Evolutionary conservation across 2,113 vertebrate species (phyloP).

Genomic region (Anarrhichthys ocellatus): DNA sequence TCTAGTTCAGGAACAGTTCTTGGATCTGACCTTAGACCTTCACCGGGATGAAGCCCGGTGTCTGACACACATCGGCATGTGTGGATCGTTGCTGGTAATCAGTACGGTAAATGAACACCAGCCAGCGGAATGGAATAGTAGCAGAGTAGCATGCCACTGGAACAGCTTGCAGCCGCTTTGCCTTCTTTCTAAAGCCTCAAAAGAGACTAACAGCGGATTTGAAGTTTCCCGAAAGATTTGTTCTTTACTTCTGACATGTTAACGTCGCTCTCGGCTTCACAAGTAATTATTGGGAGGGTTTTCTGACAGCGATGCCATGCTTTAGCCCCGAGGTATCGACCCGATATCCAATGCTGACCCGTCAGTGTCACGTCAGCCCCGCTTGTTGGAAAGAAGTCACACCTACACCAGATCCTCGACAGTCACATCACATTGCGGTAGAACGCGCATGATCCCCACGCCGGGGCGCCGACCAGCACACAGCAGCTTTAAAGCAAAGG

Average conservation of each 20-base stretch:
- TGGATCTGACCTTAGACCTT: not conserved
- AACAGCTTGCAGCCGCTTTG: not conserved
- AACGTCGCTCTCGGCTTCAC: not conserved
- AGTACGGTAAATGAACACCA: not conserved
- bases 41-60: not conserved
- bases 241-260: constrained; percentile 2
- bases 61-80: not conserved
- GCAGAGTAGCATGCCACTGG: not conserved
- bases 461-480: not conserved
- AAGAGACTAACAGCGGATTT: not conserved
- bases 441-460: not conserved
- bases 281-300: not conserved
- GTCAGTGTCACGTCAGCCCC: constrained; percentile 10
- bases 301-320: constrained; percentile 15
- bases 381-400: constrained; percentile 1
- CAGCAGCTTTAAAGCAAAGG: not conserved
- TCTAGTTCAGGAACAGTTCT: not conserved
- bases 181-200: not conserved
- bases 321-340: constrained; percentile 9
- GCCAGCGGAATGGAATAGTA: constrained; percentile 1
- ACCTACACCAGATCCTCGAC: not conserved
- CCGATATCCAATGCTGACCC: constrained; percentile 6
- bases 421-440: no score
- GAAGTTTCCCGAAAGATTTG: not conserved
- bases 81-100: not conserved